A percentile compares a stretch with the other conserved stretches of the same genome.
phyloP scores from a whole-genome alignment of 2,797 vertebrate species.

The Halcyon badia region DNA sequence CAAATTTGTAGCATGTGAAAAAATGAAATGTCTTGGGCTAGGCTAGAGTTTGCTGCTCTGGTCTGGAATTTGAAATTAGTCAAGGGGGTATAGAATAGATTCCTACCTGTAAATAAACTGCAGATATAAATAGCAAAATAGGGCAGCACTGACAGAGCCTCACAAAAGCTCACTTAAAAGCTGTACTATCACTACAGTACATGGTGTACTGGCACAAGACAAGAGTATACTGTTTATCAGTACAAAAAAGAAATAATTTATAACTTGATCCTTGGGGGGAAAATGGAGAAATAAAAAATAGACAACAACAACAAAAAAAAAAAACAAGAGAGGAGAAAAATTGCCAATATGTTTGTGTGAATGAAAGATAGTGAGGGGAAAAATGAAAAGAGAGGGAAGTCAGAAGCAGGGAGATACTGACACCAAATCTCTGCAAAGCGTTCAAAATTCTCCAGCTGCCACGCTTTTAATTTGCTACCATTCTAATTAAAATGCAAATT shows the following conservation, averaged over 20 bases:
- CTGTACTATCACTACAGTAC: conserved; percentile 51
- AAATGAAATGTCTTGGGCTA: conserved; percentile 2
- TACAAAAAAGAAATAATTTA: conserved; percentile 77
- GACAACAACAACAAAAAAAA: conserved; percentile 50
- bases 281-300: conserved; percentile 72
- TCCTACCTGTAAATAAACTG: conserved; percentile 64
- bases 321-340: conserved; percentile 75
- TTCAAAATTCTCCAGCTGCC: conserved; percentile 99
- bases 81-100: background rate
- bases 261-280: conserved; percentile 76
- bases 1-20: conserved; percentile 13
- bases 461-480: conserved; percentile 99
- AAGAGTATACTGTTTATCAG: conserved; percentile 70
- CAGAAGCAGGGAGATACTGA: conserved; percentile 83
- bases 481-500: conserved; percentile 99
- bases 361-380: conserved; percentile 81
- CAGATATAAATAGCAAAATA: conserved; percentile 47
- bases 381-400: conserved; percentile 79
- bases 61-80: conserved; percentile 30
- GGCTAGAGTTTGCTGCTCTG: conserved; percentile 7
- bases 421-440: conserved; percentile 88
- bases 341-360: conserved; percentile 78
- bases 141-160: conserved; percentile 10
- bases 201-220: conserved; percentile 57
- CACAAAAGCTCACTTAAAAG: conserved; percentile 61